Percentiles rank a stretch among this genome's conserved stretches.
Evolutionary conservation across 2,888 invertebrate genomes (phyloP).

Genomic region (Alviniconcha strummeri): DNA sequence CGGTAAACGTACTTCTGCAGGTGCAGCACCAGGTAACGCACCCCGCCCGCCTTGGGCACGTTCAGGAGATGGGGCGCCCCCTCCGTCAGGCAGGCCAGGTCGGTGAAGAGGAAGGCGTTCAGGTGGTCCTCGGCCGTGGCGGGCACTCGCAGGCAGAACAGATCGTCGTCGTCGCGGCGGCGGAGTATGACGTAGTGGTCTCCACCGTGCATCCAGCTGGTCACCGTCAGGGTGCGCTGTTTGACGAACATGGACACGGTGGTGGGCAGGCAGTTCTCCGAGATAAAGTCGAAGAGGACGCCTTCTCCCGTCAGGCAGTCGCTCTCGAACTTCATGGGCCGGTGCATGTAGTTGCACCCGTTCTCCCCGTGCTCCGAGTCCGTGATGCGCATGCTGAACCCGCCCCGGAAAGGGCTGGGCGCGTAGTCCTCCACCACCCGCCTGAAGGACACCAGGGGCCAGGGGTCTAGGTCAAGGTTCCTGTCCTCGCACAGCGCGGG

Average conservation of each 20-base stretch:
- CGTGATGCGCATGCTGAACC: slow-evolving; percentile 60
- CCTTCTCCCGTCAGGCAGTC: slow-evolving; percentile 66
- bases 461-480: slow-evolving; percentile 50
- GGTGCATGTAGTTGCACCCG: slow-evolving; percentile 61
- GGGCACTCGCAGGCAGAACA: slow-evolving; percentile 59
- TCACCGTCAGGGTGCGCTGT: slow-evolving; percentile 54
- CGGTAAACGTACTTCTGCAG: slow-evolving; percentile 48
- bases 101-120: slow-evolving; percentile 50
- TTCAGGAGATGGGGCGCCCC: neutral
- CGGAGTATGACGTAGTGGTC: slow-evolving; percentile 54
- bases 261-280: slow-evolving; percentile 50
- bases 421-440: slow-evolving; percentile 47
- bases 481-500: slow-evolving; percentile 48
- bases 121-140: slow-evolving; percentile 7
- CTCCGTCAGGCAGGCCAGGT: slow-evolving; percentile 48
- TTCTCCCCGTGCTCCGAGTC: slow-evolving; percentile 44
- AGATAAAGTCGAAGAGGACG: slow-evolving; percentile 56
- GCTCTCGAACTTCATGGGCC: slow-evolving; percentile 65
- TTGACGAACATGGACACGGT: slow-evolving; percentile 48
- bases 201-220: slow-evolving; percentile 53
- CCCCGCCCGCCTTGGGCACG: neutral
- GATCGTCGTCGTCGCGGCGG: slow-evolving; percentile 40
- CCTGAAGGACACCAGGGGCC: slow-evolving; percentile 55
- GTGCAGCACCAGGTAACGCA: slow-evolving; percentile 48
- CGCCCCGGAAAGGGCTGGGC: slow-evolving; percentile 61